Conservation (phyloP, 2,888 invertebrate species). For the Melitaea athalia region DNA sequence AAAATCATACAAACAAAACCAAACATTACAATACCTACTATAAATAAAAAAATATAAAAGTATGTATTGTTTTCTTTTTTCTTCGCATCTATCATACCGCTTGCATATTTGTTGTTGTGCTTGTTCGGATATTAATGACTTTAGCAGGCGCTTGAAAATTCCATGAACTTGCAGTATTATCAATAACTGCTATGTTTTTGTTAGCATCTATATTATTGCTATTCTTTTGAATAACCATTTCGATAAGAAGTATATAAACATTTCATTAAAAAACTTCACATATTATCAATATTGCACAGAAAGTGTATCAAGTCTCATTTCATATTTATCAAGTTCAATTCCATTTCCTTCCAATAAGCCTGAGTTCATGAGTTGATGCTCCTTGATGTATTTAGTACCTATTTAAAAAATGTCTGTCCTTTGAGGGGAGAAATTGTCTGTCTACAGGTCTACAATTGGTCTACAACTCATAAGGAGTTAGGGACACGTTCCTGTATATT, state of each 20-base stretch:
- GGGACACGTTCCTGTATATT: too few relatives aligned
- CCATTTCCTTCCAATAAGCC: too few relatives aligned
- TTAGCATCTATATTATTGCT: constrained; percentile 65
- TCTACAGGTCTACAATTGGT: too few relatives aligned
- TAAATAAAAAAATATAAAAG: neutral
- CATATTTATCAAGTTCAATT: neutral
- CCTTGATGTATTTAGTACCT: neutral
- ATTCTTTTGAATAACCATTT: constrained; percentile 78
- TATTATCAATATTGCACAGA: constrained; percentile 11
- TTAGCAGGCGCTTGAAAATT: constrained; percentile 66
- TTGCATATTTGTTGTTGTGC: constrained; percentile 62
- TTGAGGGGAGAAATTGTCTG: too few relatives aligned
- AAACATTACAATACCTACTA: neutral
- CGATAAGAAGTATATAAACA: constrained; percentile 40
- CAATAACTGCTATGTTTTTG: constrained; percentile 56
- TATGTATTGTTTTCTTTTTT: neutral
- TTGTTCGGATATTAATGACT: constrained; percentile 57
- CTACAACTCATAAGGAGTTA: too few relatives aligned
- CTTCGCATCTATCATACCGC: constrained; percentile 51
- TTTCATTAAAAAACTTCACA: constrained; percentile 10
- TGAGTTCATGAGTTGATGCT: neutral
- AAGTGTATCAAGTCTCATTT: neutral
- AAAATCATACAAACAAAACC: constrained; percentile 40
- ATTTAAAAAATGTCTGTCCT: neutral
- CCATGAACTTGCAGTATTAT: constrained; percentile 62